phyloP scores from a whole-genome alignment of 92 coral and sea anemone genomes.

The Phenganax stokvisi region DNA sequence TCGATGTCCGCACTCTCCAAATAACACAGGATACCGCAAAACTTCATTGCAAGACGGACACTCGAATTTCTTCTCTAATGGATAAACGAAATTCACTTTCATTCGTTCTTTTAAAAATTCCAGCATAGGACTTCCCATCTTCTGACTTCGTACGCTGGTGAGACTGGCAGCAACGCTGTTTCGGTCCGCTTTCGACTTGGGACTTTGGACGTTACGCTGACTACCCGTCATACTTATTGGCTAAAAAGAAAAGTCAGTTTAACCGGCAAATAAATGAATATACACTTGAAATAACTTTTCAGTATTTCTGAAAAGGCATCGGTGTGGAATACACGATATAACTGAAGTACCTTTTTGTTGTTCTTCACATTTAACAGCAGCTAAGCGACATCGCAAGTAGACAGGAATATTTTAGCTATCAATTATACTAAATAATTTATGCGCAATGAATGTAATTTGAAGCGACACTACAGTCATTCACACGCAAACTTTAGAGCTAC shows the following conservation, averaged over 20 bases:
- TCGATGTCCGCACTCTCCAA: slow-evolving; percentile 76
- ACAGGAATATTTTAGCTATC: neutral
- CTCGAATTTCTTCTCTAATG: slow-evolving; percentile 72
- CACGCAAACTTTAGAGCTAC: too few species aligned
- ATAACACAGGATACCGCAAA: slow-evolving; percentile 69
- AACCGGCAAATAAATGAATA: neutral
- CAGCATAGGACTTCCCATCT: slow-evolving; percentile 24
- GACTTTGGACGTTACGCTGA: neutral
- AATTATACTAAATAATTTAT: slow-evolving; percentile 3
- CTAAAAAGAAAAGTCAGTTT: neutral
- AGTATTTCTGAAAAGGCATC: neutral
- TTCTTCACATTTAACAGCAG: neutral
- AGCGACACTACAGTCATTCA: neutral
- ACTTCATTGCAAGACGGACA: slow-evolving; percentile 78
- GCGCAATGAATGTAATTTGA: neutral
- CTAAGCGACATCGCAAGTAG: neutral
- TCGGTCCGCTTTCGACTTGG: neutral
- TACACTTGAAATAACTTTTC: neutral
- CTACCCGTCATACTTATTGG: slow-evolving; percentile 22
- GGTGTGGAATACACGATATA: neutral
- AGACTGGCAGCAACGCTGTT: neutral
- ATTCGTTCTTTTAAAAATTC: slow-evolving; percentile 18
- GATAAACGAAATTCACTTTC: slow-evolving; percentile 60
- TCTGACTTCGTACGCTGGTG: slow-evolving; percentile 16
- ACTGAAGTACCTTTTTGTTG: neutral